These are phyloP conservation scores for Phoeniculus purpureus DNA, from an alignment of 2,797 vertebrate genomes.

Conservation along the genomic window DNA sequence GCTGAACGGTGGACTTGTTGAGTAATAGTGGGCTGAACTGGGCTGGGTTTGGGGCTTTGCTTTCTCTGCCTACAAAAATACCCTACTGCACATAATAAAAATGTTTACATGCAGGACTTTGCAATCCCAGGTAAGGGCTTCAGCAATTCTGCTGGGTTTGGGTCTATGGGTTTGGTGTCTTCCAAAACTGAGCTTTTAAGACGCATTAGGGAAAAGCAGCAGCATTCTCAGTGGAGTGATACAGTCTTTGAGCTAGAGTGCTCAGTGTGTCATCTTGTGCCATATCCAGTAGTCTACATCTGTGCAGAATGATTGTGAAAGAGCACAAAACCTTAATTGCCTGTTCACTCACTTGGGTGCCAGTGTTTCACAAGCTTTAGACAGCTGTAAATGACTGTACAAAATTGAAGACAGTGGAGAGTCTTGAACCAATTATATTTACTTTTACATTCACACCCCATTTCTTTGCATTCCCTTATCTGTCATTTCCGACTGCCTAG, in stretches of 20 bases:
- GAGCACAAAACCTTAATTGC: constrained; percentile 42
- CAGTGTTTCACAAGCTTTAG: constrained; percentile 32
- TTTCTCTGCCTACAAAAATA: neutral
- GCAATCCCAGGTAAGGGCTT: neutral
- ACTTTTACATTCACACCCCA: neutral
- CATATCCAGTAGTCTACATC: neutral
- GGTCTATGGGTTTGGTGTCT: neutral
- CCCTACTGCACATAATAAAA: neutral
- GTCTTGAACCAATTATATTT: constrained; percentile 59
- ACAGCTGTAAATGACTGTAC: constrained; percentile 53
- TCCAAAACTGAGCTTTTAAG: neutral
- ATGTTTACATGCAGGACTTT: neutral
- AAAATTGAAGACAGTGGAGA: constrained; percentile 44
- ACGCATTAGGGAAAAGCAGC: neutral
- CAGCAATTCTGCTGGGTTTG: neutral
- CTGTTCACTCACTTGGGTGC: constrained; percentile 45
- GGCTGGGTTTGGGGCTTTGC: neutral
- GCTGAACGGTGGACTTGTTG: neutral
- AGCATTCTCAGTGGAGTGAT: neutral
- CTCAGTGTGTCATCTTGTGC: neutral
- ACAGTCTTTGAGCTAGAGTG: rapidly evolving
- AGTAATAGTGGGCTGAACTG: neutral
- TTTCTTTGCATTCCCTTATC: constrained; percentile 25
- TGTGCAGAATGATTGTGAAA: neutral
- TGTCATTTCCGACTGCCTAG: constrained; percentile 12